Evolutionary conservation across 2,113 vertebrate species (phyloP).

Genomic region (Thamnaconus septentrionalis): DNA sequence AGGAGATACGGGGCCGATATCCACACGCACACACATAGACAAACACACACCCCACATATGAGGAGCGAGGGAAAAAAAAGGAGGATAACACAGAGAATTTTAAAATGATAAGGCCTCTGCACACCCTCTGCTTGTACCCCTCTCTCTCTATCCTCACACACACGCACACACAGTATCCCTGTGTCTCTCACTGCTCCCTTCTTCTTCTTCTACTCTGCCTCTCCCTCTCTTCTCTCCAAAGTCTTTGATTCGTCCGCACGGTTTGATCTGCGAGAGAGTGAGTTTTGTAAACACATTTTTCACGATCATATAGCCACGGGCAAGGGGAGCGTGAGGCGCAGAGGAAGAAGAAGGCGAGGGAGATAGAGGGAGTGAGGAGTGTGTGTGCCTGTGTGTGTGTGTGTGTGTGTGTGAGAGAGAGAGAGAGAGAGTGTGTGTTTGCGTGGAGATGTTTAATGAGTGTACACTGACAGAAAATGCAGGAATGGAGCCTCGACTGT

Average conservation of each 20-base stretch:
- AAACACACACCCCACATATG: constrained; percentile 1
- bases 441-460: constrained; percentile 76
- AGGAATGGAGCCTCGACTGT: constrained; percentile 58
- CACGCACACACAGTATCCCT: too few species aligned
- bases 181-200: constrained; percentile 40
- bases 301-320: constrained; percentile 83
- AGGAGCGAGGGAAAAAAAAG: constrained; percentile 20
- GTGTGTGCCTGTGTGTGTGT: constrained; percentile 3
- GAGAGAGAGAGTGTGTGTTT: constrained; percentile 21
- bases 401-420: constrained; percentile 21
- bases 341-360: constrained; percentile 71
- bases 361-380: constrained; percentile 29
- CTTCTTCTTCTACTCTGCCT: constrained; percentile 54
- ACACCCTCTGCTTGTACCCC: constrained; percentile 57
- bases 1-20: constrained; percentile 60
- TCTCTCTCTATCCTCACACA: constrained; percentile 10
- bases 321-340: constrained; percentile 78
- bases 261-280: constrained; percentile 84
- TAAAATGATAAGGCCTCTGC: constrained; percentile 73
- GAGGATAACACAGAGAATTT: constrained; percentile 71
- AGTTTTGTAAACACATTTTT: constrained; percentile 88
- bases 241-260: constrained; percentile 80
- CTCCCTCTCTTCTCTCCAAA: constrained; percentile 69
- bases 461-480: constrained; percentile 71
- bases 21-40: constrained; percentile 19